Conservation (phyloP, 2,888 invertebrate genomes). For the Meandrusa payeni region DNA sequence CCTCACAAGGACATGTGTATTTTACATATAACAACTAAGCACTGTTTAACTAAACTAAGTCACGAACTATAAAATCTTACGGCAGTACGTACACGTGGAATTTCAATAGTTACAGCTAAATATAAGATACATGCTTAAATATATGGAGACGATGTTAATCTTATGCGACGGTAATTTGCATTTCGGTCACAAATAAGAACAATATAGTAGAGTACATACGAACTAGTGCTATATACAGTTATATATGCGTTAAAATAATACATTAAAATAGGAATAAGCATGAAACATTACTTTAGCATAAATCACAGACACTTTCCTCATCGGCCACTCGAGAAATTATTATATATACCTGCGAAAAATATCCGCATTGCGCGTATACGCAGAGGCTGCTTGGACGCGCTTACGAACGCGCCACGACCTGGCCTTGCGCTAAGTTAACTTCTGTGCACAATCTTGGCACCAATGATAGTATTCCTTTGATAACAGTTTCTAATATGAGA, state of each 20-base stretch:
- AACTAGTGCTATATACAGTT: conserved; percentile 67
- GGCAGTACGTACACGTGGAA: conserved; percentile 13
- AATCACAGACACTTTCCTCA: conserved; percentile 77
- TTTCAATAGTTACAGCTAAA: conserved; percentile 21
- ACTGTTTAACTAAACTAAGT: background rate
- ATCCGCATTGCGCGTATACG: background rate
- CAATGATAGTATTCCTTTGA: too few relatives aligned
- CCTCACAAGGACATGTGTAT: too few relatives aligned
- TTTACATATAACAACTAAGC: too few relatives aligned
- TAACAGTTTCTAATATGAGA: too few relatives aligned
- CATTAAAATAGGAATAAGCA: conserved; percentile 71
- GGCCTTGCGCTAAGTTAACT: too few relatives aligned
- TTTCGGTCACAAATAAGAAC: conserved; percentile 68
- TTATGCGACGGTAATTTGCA: conserved; percentile 39
- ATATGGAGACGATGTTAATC: conserved; percentile 40
- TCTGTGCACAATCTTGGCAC: too few relatives aligned
- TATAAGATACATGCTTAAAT: conserved; percentile 34
- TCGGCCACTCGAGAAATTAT: conserved; percentile 55
- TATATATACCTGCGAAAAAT: background rate
- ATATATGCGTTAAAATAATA: conserved; percentile 57
- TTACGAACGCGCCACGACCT: too few relatives aligned
- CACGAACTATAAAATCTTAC: conserved; percentile 10
- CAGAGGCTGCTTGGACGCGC: background rate
- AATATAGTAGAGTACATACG: conserved; percentile 49
- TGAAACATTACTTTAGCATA: conserved; percentile 71